These are phyloP conservation scores for Labrus mixtus DNA, from an alignment of 2,113 vertebrate species.

Conservation along the genomic window DNA sequence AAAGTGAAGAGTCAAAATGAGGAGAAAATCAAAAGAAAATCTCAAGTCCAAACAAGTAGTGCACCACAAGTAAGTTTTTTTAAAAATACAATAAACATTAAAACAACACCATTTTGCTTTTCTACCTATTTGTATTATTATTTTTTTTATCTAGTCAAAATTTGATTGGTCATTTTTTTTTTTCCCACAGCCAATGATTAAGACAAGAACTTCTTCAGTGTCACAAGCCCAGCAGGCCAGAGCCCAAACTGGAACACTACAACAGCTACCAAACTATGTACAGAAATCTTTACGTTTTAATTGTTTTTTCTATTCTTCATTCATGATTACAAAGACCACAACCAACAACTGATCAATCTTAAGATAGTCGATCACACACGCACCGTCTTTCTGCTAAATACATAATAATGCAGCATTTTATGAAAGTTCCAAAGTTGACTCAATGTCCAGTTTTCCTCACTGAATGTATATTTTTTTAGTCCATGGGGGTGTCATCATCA, in stretches of 20 bases:
- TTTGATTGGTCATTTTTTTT: background rate
- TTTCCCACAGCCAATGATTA: too few species aligned
- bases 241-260: background rate
- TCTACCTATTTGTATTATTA: background rate
- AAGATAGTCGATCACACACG: too few species aligned
- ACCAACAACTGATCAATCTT: too few species aligned
- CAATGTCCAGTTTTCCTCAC: background rate
- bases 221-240: accelerated
- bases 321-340: background rate
- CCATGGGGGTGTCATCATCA: background rate
- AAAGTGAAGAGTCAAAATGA: accelerated
- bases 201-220: background rate
- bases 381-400: background rate
- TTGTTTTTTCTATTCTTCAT: too few species aligned
- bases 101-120: background rate
- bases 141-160: background rate
- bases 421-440: background rate
- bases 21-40: background rate
- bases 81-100: too few species aligned
- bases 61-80: conserved; percentile 25
- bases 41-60: background rate
- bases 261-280: background rate
- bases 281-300: background rate
- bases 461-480: conserved; percentile 26
- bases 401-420: too few species aligned